Base-by-base conservation (phyloP, 2,888 invertebrate species). In the Drosophila ustulata region DNA sequence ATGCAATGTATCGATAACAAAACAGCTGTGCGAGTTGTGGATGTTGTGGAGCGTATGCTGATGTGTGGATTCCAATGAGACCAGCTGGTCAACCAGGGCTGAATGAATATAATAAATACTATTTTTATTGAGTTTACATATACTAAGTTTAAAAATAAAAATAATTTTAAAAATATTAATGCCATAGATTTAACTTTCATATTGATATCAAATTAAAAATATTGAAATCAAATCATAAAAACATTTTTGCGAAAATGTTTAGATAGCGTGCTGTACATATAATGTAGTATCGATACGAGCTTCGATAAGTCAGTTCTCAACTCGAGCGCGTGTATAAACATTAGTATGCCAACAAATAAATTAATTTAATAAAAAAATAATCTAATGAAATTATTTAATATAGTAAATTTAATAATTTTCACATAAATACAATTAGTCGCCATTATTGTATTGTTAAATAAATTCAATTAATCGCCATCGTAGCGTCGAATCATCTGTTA, bases 21-120 rank as follows among this genome's bases (percentile, higher is more conserved):
- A 75, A 47, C 73, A 73, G 73, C 73, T 73, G 73, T 72, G 13
- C 8, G 8, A n/a, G 25, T 34, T 47, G 50, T 59, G 53, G 52
- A 39, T 50, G 1, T 57, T 69, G 55, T 64, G 55, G 28, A 34
- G 6, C 7, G 45, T 3, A 6, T 6, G 28, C 8, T 28, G 13
- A 9, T 13, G 9, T 30, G 51, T 65, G 39, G 43, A 56, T 39
- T 7, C 0, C 37, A 25, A 23, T 23, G 5, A 8, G 13, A 1
- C 7, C 73, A 57, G 73, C 73, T 72, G 72, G 53, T 53, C 0
- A 4, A 1, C 39, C 61, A 73, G 49, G 67, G 57, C 39, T 66
- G 23, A 28, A 37, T 23, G 18, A 8, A 28, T 32, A 8, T 11
- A 11, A 34, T 34, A 34, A 34, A 34, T 34, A 34, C 4, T 34